These are phyloP conservation scores for Tadarida brasiliensis DNA, from an alignment of 2,797 vertebrate species.

Conservation along the genomic window DNA sequence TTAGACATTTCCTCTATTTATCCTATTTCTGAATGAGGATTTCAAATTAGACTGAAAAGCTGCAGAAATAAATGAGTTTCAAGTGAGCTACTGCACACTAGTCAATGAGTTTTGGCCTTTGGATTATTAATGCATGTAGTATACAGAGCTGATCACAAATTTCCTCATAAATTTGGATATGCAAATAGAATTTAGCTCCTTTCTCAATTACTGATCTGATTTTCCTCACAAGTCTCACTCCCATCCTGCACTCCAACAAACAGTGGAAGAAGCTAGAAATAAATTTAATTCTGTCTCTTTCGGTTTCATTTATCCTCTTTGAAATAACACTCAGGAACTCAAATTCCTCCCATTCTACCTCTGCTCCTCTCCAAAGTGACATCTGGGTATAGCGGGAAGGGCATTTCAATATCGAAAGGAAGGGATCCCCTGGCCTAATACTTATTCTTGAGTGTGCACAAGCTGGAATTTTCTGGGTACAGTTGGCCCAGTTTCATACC, in stretches of 20 bases:
- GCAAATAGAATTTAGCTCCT: conserved; percentile 6
- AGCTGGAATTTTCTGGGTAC: not conserved
- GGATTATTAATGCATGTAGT: not conserved
- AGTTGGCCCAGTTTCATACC: not conserved
- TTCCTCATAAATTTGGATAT: not conserved
- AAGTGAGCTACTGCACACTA: not conserved
- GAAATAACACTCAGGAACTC: conserved; percentile 4
- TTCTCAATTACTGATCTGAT: conserved; percentile 30
- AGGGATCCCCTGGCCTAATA: not conserved
- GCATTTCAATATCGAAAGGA: not conserved
- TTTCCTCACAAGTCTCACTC: not conserved
- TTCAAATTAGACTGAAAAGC: conserved; percentile 40
- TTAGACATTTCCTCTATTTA: not conserved
- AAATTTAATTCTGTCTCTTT: not conserved
- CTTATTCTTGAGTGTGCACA: not conserved
- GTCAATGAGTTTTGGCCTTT: not conserved
- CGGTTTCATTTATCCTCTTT: not conserved
- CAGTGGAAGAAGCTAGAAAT: not conserved
- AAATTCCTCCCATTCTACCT: not conserved
- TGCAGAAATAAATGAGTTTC: conserved; percentile 32
- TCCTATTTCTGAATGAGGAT: conserved; percentile 2
- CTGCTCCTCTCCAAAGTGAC: conserved; percentile 6
- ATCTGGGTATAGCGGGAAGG: not conserved
- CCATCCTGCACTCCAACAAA: not conserved
- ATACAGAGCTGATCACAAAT: not conserved